These are phyloP conservation scores for Bostrychus sinensis DNA, from an alignment of 2,113 vertebrate species.

Conservation along the genomic window DNA sequence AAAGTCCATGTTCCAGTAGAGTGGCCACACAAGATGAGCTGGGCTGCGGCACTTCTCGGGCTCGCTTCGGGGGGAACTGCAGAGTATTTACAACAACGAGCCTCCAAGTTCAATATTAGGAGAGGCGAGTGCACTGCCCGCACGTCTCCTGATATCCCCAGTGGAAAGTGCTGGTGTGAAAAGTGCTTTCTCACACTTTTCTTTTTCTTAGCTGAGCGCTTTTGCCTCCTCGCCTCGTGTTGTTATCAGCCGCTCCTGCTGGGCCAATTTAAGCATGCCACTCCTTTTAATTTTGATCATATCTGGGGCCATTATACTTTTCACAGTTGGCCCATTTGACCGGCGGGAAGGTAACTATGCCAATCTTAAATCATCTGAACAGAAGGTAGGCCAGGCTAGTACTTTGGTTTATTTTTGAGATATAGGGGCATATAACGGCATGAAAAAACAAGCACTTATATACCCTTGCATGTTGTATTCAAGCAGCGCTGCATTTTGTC, in stretches of 20 bases:
- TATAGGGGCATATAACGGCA: too few relatives aligned
- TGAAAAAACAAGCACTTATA: too few relatives aligned
- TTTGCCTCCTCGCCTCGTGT: conserved; percentile 9
- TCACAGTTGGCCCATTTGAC: conserved; percentile 25
- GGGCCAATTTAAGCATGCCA: conserved; percentile 47
- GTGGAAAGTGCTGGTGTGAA: conserved; percentile 27
- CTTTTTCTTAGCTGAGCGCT: conserved; percentile 28
- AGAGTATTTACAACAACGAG: conserved; percentile 57
- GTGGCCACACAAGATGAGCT: conserved; percentile 68
- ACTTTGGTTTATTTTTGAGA: not conserved
- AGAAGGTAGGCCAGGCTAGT: too few relatives aligned
- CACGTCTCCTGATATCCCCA: conserved; percentile 37
- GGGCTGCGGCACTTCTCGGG: conserved; percentile 46
- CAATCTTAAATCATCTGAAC: conserved; percentile 54
- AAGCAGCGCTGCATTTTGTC: not conserved
- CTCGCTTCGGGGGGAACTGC: conserved; percentile 53
- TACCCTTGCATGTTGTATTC: too few relatives aligned
- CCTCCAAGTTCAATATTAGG: conserved; percentile 68
- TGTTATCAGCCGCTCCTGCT: conserved; percentile 48
- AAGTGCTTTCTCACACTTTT: conserved; percentile 15
- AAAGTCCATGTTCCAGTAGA: conserved; percentile 65
- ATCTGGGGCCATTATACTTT: conserved; percentile 56
- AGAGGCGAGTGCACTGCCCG: conserved; percentile 46
- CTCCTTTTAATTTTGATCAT: conserved; percentile 58
- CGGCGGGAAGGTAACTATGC: conserved; percentile 35